phyloP scores from a whole-genome alignment of 2,113 vertebrate genomes.

The Brienomyrus longianalis region DNA sequence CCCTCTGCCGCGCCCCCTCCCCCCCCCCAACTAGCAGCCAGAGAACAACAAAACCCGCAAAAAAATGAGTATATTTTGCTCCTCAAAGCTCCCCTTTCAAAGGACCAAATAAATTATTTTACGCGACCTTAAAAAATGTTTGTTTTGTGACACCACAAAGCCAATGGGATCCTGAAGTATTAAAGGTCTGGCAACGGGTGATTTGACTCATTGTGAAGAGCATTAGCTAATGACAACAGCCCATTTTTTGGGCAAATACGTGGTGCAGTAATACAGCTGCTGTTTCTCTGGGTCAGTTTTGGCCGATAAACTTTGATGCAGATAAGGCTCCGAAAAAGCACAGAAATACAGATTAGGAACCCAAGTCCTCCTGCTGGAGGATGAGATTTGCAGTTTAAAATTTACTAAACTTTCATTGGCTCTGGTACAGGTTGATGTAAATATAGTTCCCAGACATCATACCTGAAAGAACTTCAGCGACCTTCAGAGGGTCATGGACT shows the following conservation, averaged over 20 bases:
- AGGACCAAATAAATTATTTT: constrained; percentile 32
- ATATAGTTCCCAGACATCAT: neutral
- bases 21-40: constrained; percentile 17
- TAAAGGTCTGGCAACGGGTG: neutral
- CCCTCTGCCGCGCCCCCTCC: neutral
- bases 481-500: neutral
- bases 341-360: neutral
- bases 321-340: neutral
- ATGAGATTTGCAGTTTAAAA: constrained; percentile 18
- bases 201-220: neutral
- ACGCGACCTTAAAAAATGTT: constrained; percentile 17
- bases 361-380: neutral
- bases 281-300: neutral
- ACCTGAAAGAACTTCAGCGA: neutral
- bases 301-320: neutral
- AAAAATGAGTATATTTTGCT: constrained; percentile 41
- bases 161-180: neutral
- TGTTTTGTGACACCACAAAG: neutral
- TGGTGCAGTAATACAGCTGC: neutral
- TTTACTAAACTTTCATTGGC: neutral
- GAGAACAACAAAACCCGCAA: constrained; percentile 42
- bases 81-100: constrained; percentile 33
- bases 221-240: neutral
- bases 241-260: neutral
- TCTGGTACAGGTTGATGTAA: neutral